Evolutionary conservation across 2,888 invertebrate genomes (phyloP).

Genomic region (Escarpia spicata): DNA sequence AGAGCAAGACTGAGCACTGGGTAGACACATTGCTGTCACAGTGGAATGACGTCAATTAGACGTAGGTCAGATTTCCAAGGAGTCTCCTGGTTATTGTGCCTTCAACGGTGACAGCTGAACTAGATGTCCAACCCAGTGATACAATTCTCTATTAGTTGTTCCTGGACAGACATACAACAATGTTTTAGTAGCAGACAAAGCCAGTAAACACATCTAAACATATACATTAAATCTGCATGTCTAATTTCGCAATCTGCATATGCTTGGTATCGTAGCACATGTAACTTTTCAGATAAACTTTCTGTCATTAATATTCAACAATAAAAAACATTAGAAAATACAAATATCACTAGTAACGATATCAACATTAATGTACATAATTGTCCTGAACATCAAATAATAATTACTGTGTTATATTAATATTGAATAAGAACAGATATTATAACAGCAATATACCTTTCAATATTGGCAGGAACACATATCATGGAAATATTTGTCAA

Average conservation of each 20-base stretch:
- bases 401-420: no score
- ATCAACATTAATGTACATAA: no score
- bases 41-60: background rate
- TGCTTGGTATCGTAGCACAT: no score
- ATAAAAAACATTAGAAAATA: no score
- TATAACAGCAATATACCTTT: no score
- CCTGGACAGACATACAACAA: background rate
- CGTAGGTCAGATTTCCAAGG: background rate
- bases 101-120: background rate
- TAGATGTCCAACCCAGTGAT: background rate
- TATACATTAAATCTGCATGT: background rate
- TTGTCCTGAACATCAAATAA: no score
- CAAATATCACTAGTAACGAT: no score
- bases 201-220: background rate
- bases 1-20: background rate
- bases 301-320: no score
- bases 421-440: no score
- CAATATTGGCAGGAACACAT: no score
- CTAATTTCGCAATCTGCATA: background rate
- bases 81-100: background rate
- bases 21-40: background rate
- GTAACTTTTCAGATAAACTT: background rate
- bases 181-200: background rate
- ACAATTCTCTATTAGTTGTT: background rate
- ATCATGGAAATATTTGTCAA: no score